Conservation (phyloP, 1,140 invertebrate species). For the Pseudomyrmex pallidus region DNA sequence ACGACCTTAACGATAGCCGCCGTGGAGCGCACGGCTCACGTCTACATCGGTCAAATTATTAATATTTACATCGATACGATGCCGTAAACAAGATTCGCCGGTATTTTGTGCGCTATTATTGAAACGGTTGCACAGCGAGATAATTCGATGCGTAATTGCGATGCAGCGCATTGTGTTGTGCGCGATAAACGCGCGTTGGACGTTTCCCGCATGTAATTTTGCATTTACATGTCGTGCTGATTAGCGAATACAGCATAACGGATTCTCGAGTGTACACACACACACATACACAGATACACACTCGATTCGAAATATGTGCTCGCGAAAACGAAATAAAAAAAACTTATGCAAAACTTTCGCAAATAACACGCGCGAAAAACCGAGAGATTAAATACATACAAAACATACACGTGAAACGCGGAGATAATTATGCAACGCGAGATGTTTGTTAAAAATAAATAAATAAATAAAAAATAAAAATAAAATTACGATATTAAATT, state of each 20-base stretch:
- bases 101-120: conserved; percentile 33
- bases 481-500: conserved; percentile 4
- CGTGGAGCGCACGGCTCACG: not conserved
- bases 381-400: too few species aligned
- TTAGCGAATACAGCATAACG: not conserved
- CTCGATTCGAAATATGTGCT: conserved; percentile 9
- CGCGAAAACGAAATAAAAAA: not conserved
- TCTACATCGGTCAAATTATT: conserved; percentile 34
- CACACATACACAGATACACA: not conserved
- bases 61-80: conserved; percentile 29
- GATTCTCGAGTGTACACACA: too few species aligned
- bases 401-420: too few species aligned
- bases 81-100: conserved; percentile 41
- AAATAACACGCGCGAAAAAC: too few species aligned
- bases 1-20: not conserved
- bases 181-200: not conserved
- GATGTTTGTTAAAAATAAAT: too few species aligned
- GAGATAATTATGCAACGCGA: too few species aligned
- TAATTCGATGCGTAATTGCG: conserved; percentile 12
- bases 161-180: conserved; percentile 13
- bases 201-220: not conserved
- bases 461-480: too few species aligned
- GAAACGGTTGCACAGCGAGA: conserved; percentile 16
- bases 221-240: not conserved
- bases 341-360: too few species aligned